A percentile compares a stretch with the other conserved stretches of the same genome.
Conservation (phyloP, 2,113 vertebrate genomes). For the Gila orcuttii region DNA sequence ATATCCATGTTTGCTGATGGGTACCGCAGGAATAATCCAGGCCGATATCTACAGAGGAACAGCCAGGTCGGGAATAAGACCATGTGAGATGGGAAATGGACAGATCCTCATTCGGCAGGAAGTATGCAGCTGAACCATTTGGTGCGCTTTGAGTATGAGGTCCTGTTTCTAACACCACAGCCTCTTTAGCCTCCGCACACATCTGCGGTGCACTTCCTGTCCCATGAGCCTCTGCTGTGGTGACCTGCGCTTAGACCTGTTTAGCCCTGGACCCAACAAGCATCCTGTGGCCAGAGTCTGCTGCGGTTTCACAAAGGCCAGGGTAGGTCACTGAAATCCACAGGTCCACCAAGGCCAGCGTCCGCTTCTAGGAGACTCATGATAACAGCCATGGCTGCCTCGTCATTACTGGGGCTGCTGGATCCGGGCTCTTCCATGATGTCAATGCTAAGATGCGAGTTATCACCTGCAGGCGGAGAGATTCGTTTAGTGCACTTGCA, state of each 20-base stretch:
- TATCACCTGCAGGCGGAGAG: constrained; percentile 81
- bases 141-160: constrained; percentile 27
- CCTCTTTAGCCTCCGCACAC: constrained; percentile 28
- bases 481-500: background rate
- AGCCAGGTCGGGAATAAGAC: background rate
- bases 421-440: constrained; percentile 97
- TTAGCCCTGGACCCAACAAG: background rate
- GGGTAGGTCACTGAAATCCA: constrained; percentile 98
- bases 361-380: constrained; percentile 99
- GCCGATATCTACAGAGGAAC: constrained; percentile 48
- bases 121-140: constrained; percentile 5
- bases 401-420: constrained; percentile 96
- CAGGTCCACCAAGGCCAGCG: constrained; percentile 94
- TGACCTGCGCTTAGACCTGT: background rate
- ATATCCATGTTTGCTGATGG: constrained; percentile 7
- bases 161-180: constrained; percentile 22
- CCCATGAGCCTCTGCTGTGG: constrained; percentile 9
- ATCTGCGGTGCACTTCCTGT: background rate
- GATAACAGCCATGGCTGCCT: constrained; percentile 98
- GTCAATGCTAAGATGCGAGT: constrained; percentile 93
- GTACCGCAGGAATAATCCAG: constrained; percentile 35
- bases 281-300: background rate
- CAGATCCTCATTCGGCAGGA: constrained; percentile 19
- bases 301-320: constrained; percentile 89
- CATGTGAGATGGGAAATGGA: constrained; percentile 25